phyloP scores from a whole-genome alignment of 2,888 invertebrate genomes.

The Nasonia oneida region DNA sequence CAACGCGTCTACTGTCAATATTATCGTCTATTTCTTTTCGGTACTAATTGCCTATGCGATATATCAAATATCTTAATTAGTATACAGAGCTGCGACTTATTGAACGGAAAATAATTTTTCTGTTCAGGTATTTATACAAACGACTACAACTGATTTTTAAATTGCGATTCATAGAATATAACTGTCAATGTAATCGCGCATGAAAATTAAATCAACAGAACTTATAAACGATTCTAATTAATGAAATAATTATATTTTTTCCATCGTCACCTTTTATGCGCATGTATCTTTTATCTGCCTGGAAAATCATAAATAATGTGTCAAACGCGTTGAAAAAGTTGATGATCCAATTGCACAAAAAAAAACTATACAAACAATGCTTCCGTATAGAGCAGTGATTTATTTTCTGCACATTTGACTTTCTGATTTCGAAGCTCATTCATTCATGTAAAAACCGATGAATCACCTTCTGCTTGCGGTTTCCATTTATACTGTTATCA shows the following conservation, averaged over 20 bases:
- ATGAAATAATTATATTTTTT: neutral
- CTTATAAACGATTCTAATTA: neutral
- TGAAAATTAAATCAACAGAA: no score
- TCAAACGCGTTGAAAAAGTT: neutral
- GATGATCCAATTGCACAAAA: neutral
- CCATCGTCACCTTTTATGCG: neutral
- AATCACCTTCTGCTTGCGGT: neutral
- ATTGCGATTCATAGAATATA: neutral
- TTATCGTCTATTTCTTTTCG: neutral
- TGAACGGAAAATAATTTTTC: neutral
- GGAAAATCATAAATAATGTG: neutral
- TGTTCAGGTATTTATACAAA: no score
- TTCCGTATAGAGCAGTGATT: neutral
- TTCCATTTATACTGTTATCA: neutral
- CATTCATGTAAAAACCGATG: neutral
- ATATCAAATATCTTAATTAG: neutral
- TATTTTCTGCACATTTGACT: neutral
- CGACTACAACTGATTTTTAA: neutral
- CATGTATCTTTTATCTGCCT: neutral
- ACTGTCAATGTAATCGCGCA: neutral
- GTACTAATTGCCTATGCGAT: conserved; percentile 7
- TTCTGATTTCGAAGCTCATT: neutral
- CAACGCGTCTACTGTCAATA: neutral
- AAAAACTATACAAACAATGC: neutral
- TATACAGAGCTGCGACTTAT: neutral